Conservation (phyloP, 2,888 invertebrate genomes). For the Leuctra nigra region DNA sequence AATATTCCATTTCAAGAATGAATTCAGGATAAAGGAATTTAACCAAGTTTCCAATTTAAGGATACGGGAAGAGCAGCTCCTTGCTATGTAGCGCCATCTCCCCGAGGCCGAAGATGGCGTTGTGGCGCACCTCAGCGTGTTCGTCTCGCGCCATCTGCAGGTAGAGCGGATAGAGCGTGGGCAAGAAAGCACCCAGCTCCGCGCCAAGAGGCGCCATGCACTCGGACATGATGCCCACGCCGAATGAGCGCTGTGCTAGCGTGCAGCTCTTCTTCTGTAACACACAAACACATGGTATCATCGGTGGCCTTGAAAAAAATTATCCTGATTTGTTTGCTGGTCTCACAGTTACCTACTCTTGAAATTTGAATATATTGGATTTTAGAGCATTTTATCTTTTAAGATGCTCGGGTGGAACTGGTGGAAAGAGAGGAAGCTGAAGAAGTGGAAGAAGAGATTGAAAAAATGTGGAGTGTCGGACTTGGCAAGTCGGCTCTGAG, state of each 20-base stretch:
- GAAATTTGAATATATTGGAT: too few species aligned
- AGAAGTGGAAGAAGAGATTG: too few species aligned
- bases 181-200: constrained; percentile 48
- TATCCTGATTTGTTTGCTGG: too few species aligned
- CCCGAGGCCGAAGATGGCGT: constrained; percentile 68
- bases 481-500: too few species aligned
- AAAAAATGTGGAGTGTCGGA: too few species aligned
- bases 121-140: constrained; percentile 66
- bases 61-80: constrained; percentile 54
- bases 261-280: constrained; percentile 60
- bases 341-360: too few species aligned
- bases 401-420: too few species aligned
- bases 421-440: too few species aligned
- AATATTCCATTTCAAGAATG: too few species aligned
- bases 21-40: constrained; percentile 12
- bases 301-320: too few species aligned
- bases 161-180: constrained; percentile 55
- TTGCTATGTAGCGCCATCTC: constrained; percentile 62
- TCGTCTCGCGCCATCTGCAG: constrained; percentile 53
- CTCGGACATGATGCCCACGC: constrained; percentile 66
- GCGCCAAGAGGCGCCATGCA: constrained; percentile 56
- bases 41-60: constrained; percentile 36
- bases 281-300: too few species aligned
- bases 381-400: too few species aligned
- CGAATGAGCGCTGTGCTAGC: constrained; percentile 60